Conservation (phyloP, 2,113 vertebrate species). For the Ancistrus triradiatus region DNA sequence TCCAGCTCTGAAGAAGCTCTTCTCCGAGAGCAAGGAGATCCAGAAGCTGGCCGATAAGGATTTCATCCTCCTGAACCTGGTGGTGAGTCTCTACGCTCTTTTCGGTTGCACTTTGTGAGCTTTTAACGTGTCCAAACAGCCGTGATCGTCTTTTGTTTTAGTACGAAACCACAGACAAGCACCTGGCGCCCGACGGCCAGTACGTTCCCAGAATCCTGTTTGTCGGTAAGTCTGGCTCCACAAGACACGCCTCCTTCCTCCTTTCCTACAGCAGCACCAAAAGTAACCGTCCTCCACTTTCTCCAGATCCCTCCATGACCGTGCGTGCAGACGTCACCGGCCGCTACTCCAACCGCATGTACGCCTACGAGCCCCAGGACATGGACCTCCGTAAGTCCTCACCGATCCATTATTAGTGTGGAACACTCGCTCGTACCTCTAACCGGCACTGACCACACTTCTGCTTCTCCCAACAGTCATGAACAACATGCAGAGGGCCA, state of each 20-base stretch:
- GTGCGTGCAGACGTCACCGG: conserved; percentile 91
- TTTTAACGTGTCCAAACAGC: not conserved
- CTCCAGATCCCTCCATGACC: conserved; percentile 89
- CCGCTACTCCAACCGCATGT: conserved; percentile 88
- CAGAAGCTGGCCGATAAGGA: conserved; percentile 83
- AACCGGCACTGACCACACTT: not conserved
- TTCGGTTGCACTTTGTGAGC: not conserved
- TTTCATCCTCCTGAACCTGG: conserved; percentile 85
- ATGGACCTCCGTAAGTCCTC: conserved; percentile 74
- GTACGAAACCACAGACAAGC: conserved; percentile 95
- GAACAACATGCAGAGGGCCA: conserved; percentile 67
- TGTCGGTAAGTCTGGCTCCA: conserved; percentile 94
- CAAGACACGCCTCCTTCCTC: too few relatives aligned
- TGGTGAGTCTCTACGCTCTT: conserved; percentile 85
- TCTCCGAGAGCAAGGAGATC: conserved; percentile 78
- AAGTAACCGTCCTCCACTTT: too few relatives aligned
- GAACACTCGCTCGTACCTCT: too few relatives aligned
- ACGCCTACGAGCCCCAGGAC: conserved; percentile 86
- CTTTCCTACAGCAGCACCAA: too few relatives aligned
- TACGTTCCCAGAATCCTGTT: conserved; percentile 93
- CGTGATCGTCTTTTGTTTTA: conserved; percentile 47
- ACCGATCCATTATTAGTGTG: not conserved
- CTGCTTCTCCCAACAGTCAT: conserved; percentile 54
- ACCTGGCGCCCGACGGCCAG: conserved; percentile 89
- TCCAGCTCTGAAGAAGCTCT: conserved; percentile 83